Conservation (phyloP, 2,113 vertebrate genomes). For the Macrotus californicus region DNA sequence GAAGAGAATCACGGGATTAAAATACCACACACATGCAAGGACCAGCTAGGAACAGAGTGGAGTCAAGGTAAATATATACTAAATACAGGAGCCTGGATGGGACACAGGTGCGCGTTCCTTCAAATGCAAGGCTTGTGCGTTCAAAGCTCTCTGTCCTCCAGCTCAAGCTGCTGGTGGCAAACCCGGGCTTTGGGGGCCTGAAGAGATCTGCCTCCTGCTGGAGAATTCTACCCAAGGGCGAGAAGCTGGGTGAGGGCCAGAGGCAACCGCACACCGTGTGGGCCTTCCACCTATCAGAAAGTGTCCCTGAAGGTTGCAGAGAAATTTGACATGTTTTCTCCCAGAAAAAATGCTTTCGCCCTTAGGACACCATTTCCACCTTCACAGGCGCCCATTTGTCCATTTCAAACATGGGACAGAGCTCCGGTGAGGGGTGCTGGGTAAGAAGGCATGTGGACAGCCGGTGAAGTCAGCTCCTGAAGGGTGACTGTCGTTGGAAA, state of each 20-base stretch:
- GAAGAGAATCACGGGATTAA: constrained; percentile 47
- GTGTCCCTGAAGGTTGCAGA: background rate
- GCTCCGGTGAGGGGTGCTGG: no score
- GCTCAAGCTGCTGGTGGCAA: background rate
- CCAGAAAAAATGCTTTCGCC: background rate
- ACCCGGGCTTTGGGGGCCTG: background rate
- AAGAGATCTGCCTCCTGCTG: background rate
- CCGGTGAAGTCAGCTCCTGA: background rate
- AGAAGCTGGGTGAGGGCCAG: background rate
- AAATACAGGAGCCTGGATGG: background rate
- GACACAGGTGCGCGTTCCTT: background rate
- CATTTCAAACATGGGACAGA: background rate
- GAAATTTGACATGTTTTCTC: background rate
- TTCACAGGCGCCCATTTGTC: fast-evolving
- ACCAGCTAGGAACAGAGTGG: background rate
- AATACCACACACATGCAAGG: constrained; percentile 43
- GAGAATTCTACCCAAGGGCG: background rate
- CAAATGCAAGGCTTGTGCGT: background rate
- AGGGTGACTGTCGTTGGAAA: background rate
- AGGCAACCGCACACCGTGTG: background rate
- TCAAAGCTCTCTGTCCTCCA: background rate
- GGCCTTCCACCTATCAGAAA: background rate
- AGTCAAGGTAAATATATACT: background rate
- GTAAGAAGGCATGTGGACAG: background rate
- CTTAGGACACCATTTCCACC: background rate